These are phyloP conservation scores for Brachionus koreanus DNA, from an alignment of 1,140 invertebrate species.

Conservation along the genomic window DNA sequence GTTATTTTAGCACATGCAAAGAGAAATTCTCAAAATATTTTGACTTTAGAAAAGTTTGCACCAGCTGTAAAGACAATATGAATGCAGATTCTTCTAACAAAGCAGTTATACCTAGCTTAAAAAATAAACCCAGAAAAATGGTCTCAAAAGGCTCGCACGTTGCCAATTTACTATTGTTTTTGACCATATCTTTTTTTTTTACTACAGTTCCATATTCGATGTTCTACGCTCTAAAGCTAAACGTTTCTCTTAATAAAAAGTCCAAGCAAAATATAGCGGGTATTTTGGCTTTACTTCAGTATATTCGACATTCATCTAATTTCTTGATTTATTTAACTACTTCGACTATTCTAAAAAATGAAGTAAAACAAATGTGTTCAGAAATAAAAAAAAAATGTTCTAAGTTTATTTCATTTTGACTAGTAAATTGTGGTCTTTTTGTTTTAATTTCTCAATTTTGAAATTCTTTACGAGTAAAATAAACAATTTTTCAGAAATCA, in stretches of 20 bases:
- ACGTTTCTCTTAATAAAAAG: not conserved
- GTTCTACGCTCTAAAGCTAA: constrained; percentile 13
- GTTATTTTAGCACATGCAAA: not conserved
- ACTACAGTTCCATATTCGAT: constrained; percentile 40
- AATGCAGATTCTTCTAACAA: not conserved
- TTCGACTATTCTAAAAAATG: constrained; percentile 31
- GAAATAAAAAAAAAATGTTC: not conserved
- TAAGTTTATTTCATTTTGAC: not conserved
- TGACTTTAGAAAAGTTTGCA: not conserved
- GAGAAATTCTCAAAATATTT: not conserved
- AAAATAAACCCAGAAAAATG: not conserved
- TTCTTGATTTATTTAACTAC: constrained; percentile 38
- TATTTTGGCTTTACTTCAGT: constrained; percentile 20
- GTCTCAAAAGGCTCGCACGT: constrained; percentile 25
- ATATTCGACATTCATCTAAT: constrained; percentile 34
- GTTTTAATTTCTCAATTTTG: too few relatives aligned
- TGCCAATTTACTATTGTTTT: constrained; percentile 17
- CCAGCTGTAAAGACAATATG: not conserved
- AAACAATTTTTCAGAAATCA: too few relatives aligned
- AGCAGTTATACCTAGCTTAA: not conserved
- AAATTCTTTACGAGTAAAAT: too few relatives aligned
- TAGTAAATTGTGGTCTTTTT: too few relatives aligned
- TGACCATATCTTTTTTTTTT: constrained; percentile 36
- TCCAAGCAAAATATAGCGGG: not conserved
- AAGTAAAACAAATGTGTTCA: not conserved